These are phyloP conservation scores for Sphecodes monilicornis DNA, from an alignment of 2,888 invertebrate genomes.

Conservation along the genomic window DNA sequence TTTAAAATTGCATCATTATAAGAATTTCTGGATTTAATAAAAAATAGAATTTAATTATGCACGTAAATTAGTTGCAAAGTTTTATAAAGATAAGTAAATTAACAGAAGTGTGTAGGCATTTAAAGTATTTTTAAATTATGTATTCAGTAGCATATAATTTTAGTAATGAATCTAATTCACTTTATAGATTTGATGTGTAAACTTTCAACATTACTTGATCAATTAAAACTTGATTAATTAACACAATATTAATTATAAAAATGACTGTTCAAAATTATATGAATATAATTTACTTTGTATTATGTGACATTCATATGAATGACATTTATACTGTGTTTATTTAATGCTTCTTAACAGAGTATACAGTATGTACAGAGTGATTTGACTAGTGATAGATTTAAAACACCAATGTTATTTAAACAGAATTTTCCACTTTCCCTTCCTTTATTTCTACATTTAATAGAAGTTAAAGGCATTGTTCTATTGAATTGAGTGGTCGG, in stretches of 20 bases:
- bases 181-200: constrained; percentile 14
- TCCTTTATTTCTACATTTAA: constrained; percentile 5
- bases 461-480: constrained; percentile 38
- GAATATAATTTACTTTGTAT: constrained; percentile 37
- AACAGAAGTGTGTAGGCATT: constrained; percentile 8
- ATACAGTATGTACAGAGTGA: constrained; percentile 42
- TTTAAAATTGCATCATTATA: neutral
- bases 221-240: constrained; percentile 33
- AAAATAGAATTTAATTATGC: constrained; percentile 1
- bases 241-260: constrained; percentile 15
- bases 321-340: constrained; percentile 29
- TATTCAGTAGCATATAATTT: neutral
- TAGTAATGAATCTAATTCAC: neutral
- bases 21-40: neutral
- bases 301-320: neutral
- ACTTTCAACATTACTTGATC: constrained; percentile 17
- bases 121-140: neutral
- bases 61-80: neutral
- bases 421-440: constrained; percentile 20
- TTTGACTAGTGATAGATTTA: constrained; percentile 37
- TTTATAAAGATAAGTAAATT: constrained; percentile 13
- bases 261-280: constrained; percentile 19
- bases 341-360: constrained; percentile 54
- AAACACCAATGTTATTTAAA: constrained; percentile 48
- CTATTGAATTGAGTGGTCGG: constrained; percentile 42